Percentiles rank a stretch among this genome's conserved stretches.
Conservation (phyloP, 2,113 vertebrate genomes). For the Odontesthes bonariensis region DNA sequence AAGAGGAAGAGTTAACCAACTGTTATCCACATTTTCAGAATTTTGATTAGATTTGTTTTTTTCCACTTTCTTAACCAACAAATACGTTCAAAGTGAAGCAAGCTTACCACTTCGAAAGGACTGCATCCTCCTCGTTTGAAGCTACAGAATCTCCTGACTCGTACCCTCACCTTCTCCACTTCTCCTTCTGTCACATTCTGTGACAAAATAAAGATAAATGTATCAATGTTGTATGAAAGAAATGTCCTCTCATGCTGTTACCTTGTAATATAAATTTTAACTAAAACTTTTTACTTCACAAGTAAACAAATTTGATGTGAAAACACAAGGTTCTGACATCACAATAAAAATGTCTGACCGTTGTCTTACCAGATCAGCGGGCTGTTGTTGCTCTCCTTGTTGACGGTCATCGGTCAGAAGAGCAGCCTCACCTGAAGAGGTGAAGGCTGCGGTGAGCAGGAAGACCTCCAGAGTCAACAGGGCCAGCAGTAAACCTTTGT, state of each 20-base stretch:
- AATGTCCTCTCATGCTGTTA: neutral
- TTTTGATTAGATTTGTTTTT: too few relatives aligned
- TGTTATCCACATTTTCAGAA: neutral
- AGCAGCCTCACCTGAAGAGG: neutral
- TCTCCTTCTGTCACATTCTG: neutral
- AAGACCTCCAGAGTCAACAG: constrained; percentile 58
- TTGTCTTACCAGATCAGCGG: neutral
- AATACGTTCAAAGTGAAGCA: too few relatives aligned
- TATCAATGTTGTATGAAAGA: neutral
- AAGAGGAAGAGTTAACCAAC: neutral
- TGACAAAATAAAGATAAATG: neutral
- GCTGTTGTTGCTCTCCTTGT: neutral
- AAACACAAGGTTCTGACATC: too few relatives aligned
- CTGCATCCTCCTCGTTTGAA: too few relatives aligned
- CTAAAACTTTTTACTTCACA: too few relatives aligned
- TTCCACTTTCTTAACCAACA: too few relatives aligned
- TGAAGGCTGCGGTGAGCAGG: constrained; percentile 48
- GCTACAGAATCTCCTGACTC: too few relatives aligned
- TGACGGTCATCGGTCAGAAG: neutral
- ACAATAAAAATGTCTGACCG: too few relatives aligned
- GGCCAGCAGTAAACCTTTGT: constrained; percentile 38
- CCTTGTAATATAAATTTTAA: too few relatives aligned
- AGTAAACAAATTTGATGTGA: too few relatives aligned
- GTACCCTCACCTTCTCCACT: too few relatives aligned
- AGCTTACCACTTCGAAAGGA: too few relatives aligned